Evolutionary conservation across 2,113 vertebrate genomes (phyloP).

Genomic region (Coracopsis vasa): DNA sequence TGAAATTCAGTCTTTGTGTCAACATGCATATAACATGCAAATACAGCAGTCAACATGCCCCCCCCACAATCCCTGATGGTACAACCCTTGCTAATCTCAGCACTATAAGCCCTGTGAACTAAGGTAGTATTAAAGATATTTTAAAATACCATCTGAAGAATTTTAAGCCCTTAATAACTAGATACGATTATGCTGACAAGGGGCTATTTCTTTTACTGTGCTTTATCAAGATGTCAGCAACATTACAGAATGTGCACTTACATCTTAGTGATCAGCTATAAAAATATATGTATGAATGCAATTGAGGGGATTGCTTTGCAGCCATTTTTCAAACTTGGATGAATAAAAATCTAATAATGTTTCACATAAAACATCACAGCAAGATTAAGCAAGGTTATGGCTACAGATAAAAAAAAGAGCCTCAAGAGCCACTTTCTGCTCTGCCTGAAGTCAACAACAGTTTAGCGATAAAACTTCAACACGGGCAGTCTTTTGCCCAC

Average conservation of each 20-base stretch:
- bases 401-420: not conserved
- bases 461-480: not conserved
- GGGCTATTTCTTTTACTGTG: not conserved
- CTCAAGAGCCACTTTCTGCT: not conserved
- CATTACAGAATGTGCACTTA: not conserved
- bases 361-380: not conserved
- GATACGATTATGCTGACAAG: not conserved
- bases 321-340: not conserved
- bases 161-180: not conserved
- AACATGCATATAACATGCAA: not conserved
- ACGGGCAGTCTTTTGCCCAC: not conserved
- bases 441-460: not conserved
- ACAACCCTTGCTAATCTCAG: not conserved
- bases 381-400: not conserved
- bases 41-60: not conserved
- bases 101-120: not conserved
- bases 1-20: not conserved
- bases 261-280: not conserved
- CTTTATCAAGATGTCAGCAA: not conserved
- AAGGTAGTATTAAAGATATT: not conserved
- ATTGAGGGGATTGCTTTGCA: not conserved
- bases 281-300: not conserved
- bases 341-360: not conserved
- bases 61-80: not conserved
- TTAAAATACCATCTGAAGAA: not conserved